Conservation (phyloP, 2,113 vertebrate species). For the Pseudolaguvia tuberculata region DNA sequence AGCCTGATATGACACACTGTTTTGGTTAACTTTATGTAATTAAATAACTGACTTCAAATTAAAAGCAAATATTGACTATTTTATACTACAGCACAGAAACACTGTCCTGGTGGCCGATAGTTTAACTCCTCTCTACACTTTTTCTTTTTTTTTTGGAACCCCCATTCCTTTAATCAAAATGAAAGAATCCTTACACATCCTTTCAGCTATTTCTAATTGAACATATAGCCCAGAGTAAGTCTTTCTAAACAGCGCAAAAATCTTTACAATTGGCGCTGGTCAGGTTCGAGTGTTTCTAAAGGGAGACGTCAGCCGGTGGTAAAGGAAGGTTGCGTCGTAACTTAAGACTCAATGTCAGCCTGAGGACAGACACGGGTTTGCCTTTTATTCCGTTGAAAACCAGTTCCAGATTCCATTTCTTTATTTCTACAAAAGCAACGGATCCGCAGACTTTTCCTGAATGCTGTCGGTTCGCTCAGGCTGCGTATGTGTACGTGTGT, state of each 20-base stretch:
- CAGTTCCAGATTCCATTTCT: conserved; percentile 40
- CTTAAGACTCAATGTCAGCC: conserved; percentile 37
- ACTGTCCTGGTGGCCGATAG: neutral
- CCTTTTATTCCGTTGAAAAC: conserved; percentile 40
- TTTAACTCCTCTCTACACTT: neutral
- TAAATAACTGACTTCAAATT: conserved; percentile 42
- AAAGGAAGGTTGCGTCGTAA: conserved; percentile 30
- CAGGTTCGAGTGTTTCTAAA: conserved; percentile 1
- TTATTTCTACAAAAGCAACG: conserved; percentile 45
- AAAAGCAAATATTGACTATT: conserved; percentile 59
- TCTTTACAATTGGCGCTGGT: conserved; percentile 1
- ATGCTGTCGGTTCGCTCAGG: conserved; percentile 22
- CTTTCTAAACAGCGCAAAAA: neutral
- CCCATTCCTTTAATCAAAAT: neutral
- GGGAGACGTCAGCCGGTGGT: conserved; percentile 25
- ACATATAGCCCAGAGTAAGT: neutral
- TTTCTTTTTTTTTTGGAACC: neutral
- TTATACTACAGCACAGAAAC: conserved; percentile 50
- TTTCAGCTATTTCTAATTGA: neutral
- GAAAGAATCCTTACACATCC: neutral
- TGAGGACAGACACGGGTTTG: conserved; percentile 44
- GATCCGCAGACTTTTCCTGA: conserved; percentile 39
- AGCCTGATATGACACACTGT: conserved; percentile 62
- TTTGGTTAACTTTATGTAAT: conserved; percentile 22
- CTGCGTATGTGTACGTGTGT: conserved; percentile 10